Percentiles rank a stretch among this genome's conserved stretches.
Conservation (phyloP, 2,113 vertebrate genomes). For the Cathartes aura region DNA sequence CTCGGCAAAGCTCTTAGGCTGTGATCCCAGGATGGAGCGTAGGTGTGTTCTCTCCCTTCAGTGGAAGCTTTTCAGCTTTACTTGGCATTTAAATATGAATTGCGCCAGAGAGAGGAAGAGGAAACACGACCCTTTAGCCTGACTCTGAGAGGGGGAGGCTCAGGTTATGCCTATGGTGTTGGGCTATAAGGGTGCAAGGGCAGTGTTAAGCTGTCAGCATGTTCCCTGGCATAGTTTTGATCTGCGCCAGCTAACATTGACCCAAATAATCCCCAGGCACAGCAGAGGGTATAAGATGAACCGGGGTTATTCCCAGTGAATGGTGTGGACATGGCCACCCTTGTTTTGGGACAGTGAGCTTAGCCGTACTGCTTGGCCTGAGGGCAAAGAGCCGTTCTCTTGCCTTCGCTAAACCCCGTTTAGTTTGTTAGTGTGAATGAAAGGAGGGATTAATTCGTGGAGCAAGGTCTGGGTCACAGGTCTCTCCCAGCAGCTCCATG, state of each 20-base stretch:
- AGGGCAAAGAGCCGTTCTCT: background rate
- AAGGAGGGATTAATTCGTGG: constrained; percentile 16
- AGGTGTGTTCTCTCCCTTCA: background rate
- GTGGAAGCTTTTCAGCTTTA: background rate
- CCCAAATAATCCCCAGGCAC: background rate
- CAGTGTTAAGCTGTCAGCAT: background rate
- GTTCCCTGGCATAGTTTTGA: background rate
- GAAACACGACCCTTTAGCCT: background rate
- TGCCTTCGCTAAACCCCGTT: background rate
- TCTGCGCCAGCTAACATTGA: background rate
- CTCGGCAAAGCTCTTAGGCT: background rate
- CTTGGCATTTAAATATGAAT: background rate
- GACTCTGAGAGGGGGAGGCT: background rate
- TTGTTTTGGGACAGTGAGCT: background rate
- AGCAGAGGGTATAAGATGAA: background rate
- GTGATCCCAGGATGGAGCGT: background rate
- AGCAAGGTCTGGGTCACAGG: constrained; percentile 5
- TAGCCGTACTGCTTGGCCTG: background rate
- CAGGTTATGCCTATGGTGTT: background rate
- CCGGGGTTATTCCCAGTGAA: background rate
- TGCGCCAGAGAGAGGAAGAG: background rate
- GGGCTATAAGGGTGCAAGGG: background rate
- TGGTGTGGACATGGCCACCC: background rate
- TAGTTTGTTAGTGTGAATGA: background rate
- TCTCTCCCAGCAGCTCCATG: background rate